phyloP scores from a whole-genome alignment of 2,113 vertebrate species.

The Aptenodytes patagonicus region DNA sequence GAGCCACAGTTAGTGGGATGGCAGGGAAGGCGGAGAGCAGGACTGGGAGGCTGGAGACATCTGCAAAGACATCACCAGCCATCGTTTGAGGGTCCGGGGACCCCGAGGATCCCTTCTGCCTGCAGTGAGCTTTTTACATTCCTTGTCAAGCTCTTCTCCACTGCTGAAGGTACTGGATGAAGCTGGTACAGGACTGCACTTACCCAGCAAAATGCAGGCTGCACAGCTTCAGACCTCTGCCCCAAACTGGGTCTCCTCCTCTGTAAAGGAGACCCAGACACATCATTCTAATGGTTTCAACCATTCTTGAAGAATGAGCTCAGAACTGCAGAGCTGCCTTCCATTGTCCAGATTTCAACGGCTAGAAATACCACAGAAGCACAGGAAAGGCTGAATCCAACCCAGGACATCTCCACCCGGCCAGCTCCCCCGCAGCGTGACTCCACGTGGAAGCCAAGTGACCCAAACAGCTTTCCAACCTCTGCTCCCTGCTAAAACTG shows the following conservation, averaged over 20 bases:
- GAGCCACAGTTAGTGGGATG: neutral
- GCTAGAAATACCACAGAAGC: neutral
- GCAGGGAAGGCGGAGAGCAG: neutral
- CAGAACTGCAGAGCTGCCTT: neutral
- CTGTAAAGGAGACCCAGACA: neutral
- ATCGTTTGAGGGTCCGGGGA: accelerated
- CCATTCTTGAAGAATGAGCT: neutral
- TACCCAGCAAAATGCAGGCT: neutral
- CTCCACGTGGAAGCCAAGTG: neutral
- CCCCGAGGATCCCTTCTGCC: neutral
- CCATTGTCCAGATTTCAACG: neutral
- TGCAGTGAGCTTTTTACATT: neutral
- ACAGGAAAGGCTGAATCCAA: neutral
- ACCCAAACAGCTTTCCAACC: neutral
- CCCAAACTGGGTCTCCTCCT: neutral
- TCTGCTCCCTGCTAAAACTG: neutral
- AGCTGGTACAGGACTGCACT: neutral
- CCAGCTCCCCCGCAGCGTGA: neutral
- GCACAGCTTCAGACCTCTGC: neutral
- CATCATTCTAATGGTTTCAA: neutral
- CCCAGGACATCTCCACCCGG: neutral
- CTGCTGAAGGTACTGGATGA: neutral
- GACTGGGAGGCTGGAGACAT: neutral
- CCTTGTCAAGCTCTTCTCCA: neutral
- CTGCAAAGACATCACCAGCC: neutral